Evolutionary conservation across 64 coral and sea anemone species (phyloP), one percentile per base, ranked within the genome.

Genomic region (Acropora yongei): DNA sequence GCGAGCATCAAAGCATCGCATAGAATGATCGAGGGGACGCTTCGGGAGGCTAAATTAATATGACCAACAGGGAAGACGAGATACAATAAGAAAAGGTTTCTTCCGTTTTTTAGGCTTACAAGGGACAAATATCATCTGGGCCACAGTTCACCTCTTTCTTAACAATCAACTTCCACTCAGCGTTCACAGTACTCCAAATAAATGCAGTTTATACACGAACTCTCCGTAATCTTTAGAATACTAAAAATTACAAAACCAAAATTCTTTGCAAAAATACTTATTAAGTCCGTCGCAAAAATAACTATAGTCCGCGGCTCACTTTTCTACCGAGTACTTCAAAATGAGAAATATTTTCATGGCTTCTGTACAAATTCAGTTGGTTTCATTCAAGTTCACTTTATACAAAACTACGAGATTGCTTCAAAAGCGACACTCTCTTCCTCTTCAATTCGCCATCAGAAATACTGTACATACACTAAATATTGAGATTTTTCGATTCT

Each of bases 261-360:
- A 57, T 61, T 14, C 79, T 53, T 30, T 30, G 30, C 30, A 30
- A 30, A 30, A 30, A 30, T 30, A 30, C 30, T 30, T 30, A 30
- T 20, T 42, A 43, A 30, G 9, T 58, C 61, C 51, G 5, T 76
- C 68, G 72, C 41, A 85, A 85, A 85, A 85, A 85, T 85, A 85
- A 6, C 65, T 18, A 18, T 68, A 5, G 16, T 68, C 41, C 4
- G 1, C 68, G 68, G 13, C 44, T 65, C 61, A 7, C 10, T 55
- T 61, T 16, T 17, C 11, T n/a, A 18, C 18, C 11, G 44, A 17
- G 41, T 45, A 47, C 44, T 85, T 42, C 8, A 7, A 49, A 20
- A 42, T 48, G 44, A 12, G 11, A 67, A 71, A 44, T 11, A 44
- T 68, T 18, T 85, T 44, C 44, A 44, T 10, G 16, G 14, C 8